These are phyloP conservation scores for Xanthia icteritia DNA, from an alignment of 2,888 invertebrate genomes.

Conservation along the genomic window DNA sequence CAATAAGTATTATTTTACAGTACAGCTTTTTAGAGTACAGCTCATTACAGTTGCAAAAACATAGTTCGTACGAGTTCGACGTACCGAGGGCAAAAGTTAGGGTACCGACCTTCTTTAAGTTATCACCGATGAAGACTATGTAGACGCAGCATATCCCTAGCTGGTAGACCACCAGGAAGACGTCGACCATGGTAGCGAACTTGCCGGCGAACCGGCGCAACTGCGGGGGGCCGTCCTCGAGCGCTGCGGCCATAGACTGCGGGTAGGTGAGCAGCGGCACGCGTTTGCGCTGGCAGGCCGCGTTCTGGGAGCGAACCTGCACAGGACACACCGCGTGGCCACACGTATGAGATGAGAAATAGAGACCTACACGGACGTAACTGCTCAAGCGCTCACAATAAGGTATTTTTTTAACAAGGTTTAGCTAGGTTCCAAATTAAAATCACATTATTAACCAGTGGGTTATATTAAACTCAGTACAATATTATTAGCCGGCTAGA, in stretches of 20 bases:
- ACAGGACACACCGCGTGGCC: background rate
- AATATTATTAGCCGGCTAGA: too few species aligned
- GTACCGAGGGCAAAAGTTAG: background rate
- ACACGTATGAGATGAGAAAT: background rate
- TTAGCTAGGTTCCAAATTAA: background rate
- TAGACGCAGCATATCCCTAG: constrained; percentile 99
- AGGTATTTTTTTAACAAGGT: too few species aligned
- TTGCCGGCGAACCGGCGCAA: constrained; percentile 91
- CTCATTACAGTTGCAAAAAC: background rate
- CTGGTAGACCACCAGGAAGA: constrained; percentile 95
- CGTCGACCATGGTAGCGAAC: constrained; percentile 91
- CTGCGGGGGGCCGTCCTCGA: constrained; percentile 93
- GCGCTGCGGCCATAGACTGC: constrained; percentile 94
- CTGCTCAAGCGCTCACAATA: background rate
- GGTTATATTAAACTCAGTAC: too few species aligned
- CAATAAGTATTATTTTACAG: background rate
- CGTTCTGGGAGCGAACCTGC: constrained; percentile 89
- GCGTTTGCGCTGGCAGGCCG: constrained; percentile 90
- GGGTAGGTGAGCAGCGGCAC: constrained; percentile 96
- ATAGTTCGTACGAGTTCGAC: background rate
- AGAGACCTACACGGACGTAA: background rate
- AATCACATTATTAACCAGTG: background rate
- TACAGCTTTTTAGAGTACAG: too few species aligned
- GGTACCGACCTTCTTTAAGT: constrained; percentile 92
- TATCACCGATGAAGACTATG: constrained; percentile 97